A percentile compares a stretch with the other conserved stretches of the same genome.
phyloP scores from a whole-genome alignment of 2,888 invertebrate species.

The Drosophila formosana region DNA sequence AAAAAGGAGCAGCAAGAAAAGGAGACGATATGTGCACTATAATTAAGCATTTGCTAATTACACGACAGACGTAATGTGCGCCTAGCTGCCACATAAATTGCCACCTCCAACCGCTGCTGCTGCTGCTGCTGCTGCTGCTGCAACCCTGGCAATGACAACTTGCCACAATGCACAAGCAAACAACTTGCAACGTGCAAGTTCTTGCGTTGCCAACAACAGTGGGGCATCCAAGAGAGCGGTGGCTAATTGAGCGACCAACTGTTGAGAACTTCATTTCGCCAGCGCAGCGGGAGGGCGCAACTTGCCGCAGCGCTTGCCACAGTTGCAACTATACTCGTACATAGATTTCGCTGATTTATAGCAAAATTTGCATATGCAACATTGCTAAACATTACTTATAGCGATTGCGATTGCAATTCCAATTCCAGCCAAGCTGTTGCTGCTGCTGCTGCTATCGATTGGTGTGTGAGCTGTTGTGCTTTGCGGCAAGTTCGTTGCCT shows the following conservation, averaged over 20 bases:
- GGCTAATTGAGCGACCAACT: slow-evolving; percentile 62
- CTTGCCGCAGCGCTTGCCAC: background rate
- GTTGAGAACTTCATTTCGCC: slow-evolving; percentile 78
- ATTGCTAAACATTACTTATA: slow-evolving; percentile 35
- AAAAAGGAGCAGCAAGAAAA: slow-evolving; percentile 46
- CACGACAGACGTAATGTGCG: slow-evolving; percentile 67
- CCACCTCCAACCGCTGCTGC: slow-evolving; percentile 67
- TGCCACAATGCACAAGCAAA: slow-evolving; percentile 1
- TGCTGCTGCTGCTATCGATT: slow-evolving; percentile 16
- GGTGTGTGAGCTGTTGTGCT: background rate
- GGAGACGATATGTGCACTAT: slow-evolving; percentile 60
- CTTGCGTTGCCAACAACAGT: slow-evolving; percentile 5
- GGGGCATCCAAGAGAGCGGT: slow-evolving; percentile 25
- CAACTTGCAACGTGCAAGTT: slow-evolving; percentile 6
- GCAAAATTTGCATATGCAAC: slow-evolving; percentile 77
- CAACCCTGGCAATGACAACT: slow-evolving; percentile 58
- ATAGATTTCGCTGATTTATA: slow-evolving; percentile 72
- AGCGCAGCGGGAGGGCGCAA: slow-evolving; percentile 61
- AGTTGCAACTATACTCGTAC: slow-evolving; percentile 6
- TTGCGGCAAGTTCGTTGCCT: slow-evolving; percentile 72
- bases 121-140: background rate
- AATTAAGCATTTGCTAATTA: slow-evolving; percentile 83
- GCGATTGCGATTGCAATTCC: slow-evolving; percentile 8
- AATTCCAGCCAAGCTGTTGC: slow-evolving; percentile 8
- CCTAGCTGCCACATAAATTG: slow-evolving; percentile 71